phyloP scores from a whole-genome alignment of 2,113 vertebrate genomes.

The Crocuta crocuta region DNA sequence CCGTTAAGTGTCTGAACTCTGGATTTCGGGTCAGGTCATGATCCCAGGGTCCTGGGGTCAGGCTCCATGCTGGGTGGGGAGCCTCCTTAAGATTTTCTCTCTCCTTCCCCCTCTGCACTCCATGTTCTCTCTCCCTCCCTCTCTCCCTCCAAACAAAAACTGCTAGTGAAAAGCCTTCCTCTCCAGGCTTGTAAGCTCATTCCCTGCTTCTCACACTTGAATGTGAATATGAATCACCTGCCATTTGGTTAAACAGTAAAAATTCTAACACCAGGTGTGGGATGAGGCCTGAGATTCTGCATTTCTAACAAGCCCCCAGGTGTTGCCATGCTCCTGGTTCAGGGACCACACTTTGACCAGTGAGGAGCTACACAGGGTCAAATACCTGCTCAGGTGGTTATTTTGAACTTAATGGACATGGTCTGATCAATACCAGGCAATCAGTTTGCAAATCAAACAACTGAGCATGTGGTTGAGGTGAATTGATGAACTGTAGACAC shows the following conservation, averaged over 20 bases:
- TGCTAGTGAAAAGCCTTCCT: not conserved
- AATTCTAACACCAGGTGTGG: not conserved
- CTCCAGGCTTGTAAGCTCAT: not conserved
- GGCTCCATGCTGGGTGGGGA: too few relatives aligned
- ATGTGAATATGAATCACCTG: not conserved
- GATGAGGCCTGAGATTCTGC: not conserved
- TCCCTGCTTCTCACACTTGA: not conserved
- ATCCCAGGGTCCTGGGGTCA: too few relatives aligned
- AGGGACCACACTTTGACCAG: not conserved
- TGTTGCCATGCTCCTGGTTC: not conserved
- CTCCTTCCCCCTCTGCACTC: too few relatives aligned
- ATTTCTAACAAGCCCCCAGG: not conserved
- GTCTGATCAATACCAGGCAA: not conserved
- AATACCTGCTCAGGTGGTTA: not conserved
- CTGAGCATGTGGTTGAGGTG: not conserved
- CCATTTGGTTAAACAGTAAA: not conserved
- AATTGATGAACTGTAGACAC: not conserved
- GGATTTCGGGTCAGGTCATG: too few relatives aligned
- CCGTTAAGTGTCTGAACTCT: too few relatives aligned
- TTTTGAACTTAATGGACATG: not conserved
- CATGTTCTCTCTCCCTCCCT: too few relatives aligned
- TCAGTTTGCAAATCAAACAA: not conserved
- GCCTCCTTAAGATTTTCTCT: too few relatives aligned
- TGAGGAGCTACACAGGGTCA: not conserved
- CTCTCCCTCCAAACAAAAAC: too few relatives aligned